Evolutionary conservation across 1,140 invertebrate species (phyloP), one percentile per base, ranked within the genome.

Genomic region (Homarus americanus): DNA sequence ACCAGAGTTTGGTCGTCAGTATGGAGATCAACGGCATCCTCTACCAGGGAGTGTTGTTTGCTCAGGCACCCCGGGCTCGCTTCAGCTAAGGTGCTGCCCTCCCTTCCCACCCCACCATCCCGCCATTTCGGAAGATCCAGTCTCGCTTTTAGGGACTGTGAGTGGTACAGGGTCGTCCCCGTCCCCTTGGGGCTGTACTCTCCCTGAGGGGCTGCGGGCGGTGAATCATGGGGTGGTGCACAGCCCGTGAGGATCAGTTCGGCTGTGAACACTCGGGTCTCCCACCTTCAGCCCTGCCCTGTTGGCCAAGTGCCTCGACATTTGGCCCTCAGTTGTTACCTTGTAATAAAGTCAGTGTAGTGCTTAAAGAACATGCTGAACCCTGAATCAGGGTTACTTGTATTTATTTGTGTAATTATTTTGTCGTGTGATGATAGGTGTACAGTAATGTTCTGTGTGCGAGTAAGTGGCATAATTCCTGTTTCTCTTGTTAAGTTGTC

Each of bases 1-100:
- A 98, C 93, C 97, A 96, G 93, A 98, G 98, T 28, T 94, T 99
- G 69, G 97, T 98, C 44, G 98, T 99, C 5, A 98, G 97, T 93
- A 98, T 99, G 96, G 98, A 99, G 94, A 96, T 99, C 66, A 99
- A 99, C 94, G 98, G 98, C 53, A 96, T 97, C 24, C 96, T 96
- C 93, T 98, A 98, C 93, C 97, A 98, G 94, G 98, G 98, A 17
- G 96, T 98, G 20, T 95, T 98, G 1, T 97, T 97, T 94, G 97
- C 97, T 69, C 96, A 97, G 94, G 94, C 93, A 4, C 93, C 92
- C 1, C 66, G 87, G 38, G 58, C 90, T 28, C 84, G 89, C 34
- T 91, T 92, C 49, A 92, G 91, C 86, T 92, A 92, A 92, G 82
- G 38, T 78, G 82, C n/a, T n/a, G 36, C 41, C 24, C 10, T 15